A percentile compares a stretch with the other conserved stretches of the same genome.
Conservation (phyloP, 1,140 invertebrate species). For the Diplogasteroides magnus region DNA sequence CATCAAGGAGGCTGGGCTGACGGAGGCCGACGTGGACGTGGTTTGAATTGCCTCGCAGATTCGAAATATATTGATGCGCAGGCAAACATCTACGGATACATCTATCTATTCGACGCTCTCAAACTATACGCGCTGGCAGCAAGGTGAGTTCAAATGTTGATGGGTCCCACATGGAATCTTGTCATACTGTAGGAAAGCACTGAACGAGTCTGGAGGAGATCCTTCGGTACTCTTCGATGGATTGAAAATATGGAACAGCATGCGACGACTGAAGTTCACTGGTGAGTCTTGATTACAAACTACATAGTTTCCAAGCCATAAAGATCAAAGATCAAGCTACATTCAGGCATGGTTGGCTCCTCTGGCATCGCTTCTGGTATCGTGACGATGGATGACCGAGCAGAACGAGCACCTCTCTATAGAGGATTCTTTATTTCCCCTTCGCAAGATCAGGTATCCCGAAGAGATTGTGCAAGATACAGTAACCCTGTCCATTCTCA, state of each 20-base stretch:
- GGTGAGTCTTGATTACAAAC: conserved; percentile 24
- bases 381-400: conserved; percentile 51
- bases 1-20: conserved; percentile 43
- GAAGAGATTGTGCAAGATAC: conserved; percentile 35
- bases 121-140: conserved; percentile 51
- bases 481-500: conserved; percentile 33
- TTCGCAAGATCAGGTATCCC: conserved; percentile 46
- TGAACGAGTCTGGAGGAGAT: conserved; percentile 36
- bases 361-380: conserved; percentile 40
- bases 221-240: conserved; percentile 43
- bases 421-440: conserved; percentile 52
- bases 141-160: too few relatives aligned
- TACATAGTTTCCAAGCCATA: background rate
- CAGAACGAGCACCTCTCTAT: conserved; percentile 48
- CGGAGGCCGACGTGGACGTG: conserved; percentile 46
- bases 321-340: too few relatives aligned
- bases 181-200: too few relatives aligned
- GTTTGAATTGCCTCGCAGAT: conserved; percentile 12
- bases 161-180: too few relatives aligned
- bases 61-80: conserved; percentile 17
- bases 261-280: conserved; percentile 45
- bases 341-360: conserved; percentile 39
- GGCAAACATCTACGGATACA: conserved; percentile 52
- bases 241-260: conserved; percentile 45
- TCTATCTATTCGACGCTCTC: conserved; percentile 49